These are phyloP conservation scores for Xenops minutus DNA, from an alignment of 2,797 vertebrate species.

Conservation along the genomic window DNA sequence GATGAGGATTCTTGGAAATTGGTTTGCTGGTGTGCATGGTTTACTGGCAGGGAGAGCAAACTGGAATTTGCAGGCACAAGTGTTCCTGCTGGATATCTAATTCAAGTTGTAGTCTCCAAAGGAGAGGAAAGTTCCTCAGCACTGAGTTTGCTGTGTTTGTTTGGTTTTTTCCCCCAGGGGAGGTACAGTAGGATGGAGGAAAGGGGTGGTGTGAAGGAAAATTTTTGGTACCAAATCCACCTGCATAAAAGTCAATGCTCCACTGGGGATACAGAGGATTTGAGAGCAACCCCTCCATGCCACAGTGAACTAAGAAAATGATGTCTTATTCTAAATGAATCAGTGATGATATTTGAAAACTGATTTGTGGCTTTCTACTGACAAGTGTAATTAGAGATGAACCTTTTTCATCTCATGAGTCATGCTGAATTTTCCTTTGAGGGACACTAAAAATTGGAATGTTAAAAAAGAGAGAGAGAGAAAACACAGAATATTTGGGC, in stretches of 20 bases:
- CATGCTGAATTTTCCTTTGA: background rate
- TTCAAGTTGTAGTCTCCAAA: background rate
- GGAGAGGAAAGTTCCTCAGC: background rate
- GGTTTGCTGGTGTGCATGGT: fast-evolving
- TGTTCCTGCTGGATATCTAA: background rate
- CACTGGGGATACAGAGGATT: fast-evolving
- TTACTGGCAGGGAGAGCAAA: background rate
- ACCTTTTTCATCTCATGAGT: background rate
- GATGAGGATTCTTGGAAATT: conserved; percentile 13
- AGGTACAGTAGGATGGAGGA: background rate
- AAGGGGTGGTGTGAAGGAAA: background rate
- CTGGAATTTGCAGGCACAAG: background rate
- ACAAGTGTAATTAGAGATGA: background rate
- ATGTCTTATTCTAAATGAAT: background rate
- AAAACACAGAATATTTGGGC: background rate
- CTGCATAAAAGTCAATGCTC: background rate
- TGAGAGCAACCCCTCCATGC: background rate
- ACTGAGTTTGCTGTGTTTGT: background rate
- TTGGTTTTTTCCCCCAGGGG: background rate
- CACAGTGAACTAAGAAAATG: background rate
- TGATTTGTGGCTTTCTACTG: background rate
- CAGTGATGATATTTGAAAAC: background rate
- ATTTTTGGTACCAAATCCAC: background rate
- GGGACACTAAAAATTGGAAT: background rate
- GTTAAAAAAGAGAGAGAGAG: background rate